Conservation (phyloP, 2,797 vertebrate genomes). For the Chiroxiphia lanceolata region DNA sequence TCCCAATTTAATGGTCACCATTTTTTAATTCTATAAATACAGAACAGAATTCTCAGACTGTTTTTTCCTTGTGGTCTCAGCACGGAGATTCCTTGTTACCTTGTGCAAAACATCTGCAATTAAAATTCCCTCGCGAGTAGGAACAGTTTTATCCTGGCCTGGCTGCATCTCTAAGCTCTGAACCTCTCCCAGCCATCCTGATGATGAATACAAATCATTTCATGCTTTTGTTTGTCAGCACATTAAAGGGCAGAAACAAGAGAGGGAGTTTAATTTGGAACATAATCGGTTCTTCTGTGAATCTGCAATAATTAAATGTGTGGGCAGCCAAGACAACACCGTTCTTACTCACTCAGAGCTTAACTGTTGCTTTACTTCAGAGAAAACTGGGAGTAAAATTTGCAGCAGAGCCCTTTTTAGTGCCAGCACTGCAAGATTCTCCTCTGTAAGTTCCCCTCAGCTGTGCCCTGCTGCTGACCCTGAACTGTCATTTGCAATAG, state of each 20-base stretch:
- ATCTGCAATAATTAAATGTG: background rate
- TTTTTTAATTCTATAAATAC: background rate
- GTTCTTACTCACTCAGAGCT: background rate
- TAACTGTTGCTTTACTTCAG: background rate
- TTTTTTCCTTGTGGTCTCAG: background rate
- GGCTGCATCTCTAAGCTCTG: background rate
- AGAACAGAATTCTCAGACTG: background rate
- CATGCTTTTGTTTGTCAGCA: background rate
- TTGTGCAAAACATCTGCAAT: background rate
- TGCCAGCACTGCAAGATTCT: background rate
- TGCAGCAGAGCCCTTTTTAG: background rate
- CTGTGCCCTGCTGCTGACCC: background rate
- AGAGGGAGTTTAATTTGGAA: conserved; percentile 8
- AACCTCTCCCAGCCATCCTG: background rate
- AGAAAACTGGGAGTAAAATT: background rate
- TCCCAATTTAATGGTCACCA: background rate
- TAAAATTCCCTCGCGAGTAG: background rate
- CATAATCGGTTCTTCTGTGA: background rate
- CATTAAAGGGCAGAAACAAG: background rate
- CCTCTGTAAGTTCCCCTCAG: background rate
- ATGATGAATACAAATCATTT: background rate
- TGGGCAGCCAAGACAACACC: background rate
- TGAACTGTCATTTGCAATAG: background rate
- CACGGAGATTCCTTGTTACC: background rate
- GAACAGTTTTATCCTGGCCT: background rate